Evolutionary conservation across 2,797 vertebrate species (phyloP), one percentile per base, ranked within the genome.

Genomic region (Microcaecilia unicolor): DNA sequence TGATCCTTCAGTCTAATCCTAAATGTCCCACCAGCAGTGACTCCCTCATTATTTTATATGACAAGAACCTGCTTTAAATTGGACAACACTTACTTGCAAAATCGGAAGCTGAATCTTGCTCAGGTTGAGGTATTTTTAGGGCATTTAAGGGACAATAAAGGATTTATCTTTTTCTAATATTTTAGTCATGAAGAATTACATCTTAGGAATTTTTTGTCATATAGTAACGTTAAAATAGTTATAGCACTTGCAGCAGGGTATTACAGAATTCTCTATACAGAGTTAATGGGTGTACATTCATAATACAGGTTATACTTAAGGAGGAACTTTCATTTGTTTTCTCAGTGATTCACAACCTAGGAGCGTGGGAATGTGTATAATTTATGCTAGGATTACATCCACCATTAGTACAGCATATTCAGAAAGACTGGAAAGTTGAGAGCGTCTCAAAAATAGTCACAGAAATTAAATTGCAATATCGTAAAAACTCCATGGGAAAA

Each of bases 321-420:
- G 55, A 67, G 43, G 33, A 8, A 15, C 34, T 46, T 55, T 30
- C 28, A 55, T 54, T 46, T 42, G 40, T 61, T 67, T 36, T 23
- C 41, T 50, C 61, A 42, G 35, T 58, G 48, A 64, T 45, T 64
- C 50, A 69, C 45, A 63, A 40, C 42, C 47, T 50, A 41, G 36
- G 37, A 43, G 29, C 55, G 44, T 69, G 51, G 36, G 36, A 65
- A 57, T n/a, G n/a, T n/a, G n/a, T n/a, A n/a, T n/a, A n/a, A n/a
- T 43, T 65, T 60, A 36, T 38, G 34, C 61, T 62, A 49, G 48
- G 53, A 37, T 48, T 26, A 60, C 51, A 47, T 62, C 58, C 58
- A 62, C 61, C 53, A 58, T 49, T 53, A 60, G 62, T 60, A 61
- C n/a, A n/a, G n/a, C n/a, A n/a, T n/a, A n/a, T n/a, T n/a, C n/a